Conservation (phyloP, 2,888 invertebrate genomes). For the Slavum lentiscoides region DNA sequence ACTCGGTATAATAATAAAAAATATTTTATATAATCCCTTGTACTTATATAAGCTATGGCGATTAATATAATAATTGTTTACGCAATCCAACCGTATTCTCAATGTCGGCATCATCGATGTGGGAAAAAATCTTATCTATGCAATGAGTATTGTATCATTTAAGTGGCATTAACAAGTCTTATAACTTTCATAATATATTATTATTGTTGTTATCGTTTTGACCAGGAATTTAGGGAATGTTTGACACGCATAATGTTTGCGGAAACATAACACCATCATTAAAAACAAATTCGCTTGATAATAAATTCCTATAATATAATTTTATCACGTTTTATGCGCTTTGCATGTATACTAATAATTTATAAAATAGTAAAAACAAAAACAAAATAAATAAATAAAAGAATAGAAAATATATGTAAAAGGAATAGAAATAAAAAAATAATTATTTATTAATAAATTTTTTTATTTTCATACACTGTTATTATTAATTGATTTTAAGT, state of each 20-base stretch:
- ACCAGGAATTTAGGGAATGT: neutral
- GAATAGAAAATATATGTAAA: too few relatives aligned
- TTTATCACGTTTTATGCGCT: neutral
- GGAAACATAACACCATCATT: too few relatives aligned
- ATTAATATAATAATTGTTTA: neutral
- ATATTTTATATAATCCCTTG: neutral
- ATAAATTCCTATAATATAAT: conserved; percentile 57
- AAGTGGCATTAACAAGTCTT: neutral
- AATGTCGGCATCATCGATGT: neutral
- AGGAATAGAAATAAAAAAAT: too few relatives aligned
- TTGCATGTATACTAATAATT: conserved; percentile 26
- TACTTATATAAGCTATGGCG: neutral
- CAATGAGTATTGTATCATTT: neutral
- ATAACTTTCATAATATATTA: neutral
- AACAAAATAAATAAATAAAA: too few relatives aligned
- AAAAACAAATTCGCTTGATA: neutral
- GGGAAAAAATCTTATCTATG: neutral
- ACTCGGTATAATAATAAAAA: neutral
- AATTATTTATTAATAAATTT: too few relatives aligned
- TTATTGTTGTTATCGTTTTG: neutral
- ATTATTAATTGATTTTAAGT: conserved; percentile 57
- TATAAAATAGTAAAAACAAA: too few relatives aligned
- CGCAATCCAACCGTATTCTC: neutral
- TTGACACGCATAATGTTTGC: neutral
- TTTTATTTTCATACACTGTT: neutral